Evolutionary conservation across 2,113 vertebrate genomes (phyloP).

Genomic region (Vireo altiloquus): DNA sequence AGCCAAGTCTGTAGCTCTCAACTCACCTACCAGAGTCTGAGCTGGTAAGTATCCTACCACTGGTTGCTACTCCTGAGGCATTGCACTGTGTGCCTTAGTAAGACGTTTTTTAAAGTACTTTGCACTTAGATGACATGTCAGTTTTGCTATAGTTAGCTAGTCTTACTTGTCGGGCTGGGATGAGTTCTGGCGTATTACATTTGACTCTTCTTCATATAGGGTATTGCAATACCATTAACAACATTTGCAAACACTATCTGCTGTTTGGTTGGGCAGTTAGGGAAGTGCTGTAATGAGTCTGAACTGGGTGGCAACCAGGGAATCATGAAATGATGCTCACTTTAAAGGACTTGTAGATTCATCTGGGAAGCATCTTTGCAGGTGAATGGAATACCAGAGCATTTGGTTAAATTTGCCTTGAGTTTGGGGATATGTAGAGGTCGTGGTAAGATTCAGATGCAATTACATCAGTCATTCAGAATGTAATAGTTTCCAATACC

Average conservation of each 20-base stretch:
- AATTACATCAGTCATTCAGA: neutral
- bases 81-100: neutral
- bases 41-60: neutral
- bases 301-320: neutral
- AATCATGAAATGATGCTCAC: neutral
- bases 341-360: neutral
- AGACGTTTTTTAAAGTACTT: neutral
- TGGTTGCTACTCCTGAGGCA: neutral
- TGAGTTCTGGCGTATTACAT: neutral
- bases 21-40: neutral
- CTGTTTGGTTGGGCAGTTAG: neutral
- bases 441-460: neutral
- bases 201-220: neutral
- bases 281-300: neutral
- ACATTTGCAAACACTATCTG: neutral
- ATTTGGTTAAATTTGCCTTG: neutral
- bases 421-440: neutral
- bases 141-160: neutral
- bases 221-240: neutral
- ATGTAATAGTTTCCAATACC: neutral
- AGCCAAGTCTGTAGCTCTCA: neutral
- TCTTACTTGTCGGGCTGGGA: neutral
- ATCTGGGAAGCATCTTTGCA: neutral
- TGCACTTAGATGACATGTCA: neutral
- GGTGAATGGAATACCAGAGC: neutral